Base-by-base conservation (phyloP, 1,140 invertebrate genomes). In the Drosophila jambulina region DNA sequence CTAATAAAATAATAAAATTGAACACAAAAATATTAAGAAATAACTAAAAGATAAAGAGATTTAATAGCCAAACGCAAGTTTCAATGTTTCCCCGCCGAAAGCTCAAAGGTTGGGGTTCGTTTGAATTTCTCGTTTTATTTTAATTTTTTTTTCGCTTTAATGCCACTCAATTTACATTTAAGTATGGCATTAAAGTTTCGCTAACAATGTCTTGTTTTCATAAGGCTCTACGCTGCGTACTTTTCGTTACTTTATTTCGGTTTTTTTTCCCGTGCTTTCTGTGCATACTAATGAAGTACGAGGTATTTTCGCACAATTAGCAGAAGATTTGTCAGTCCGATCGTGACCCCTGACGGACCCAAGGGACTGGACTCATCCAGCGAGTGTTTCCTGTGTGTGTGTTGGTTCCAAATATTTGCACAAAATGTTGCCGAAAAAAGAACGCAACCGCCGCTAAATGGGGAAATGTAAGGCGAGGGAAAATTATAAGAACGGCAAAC, bases 381-480 rank as follows among this genome's bases (percentile, higher is more conserved):
- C 19, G 34, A 19, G 49, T 53, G 45, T 68, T 68, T 64, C 49
- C 61, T 65, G 46, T 19, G 32, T 53, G 15, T 49, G 10, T 17
- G 38, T 49, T 45, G 43, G 15, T 75, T 59, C 32, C 65, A 83
- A 88, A 87, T 87, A 88, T 85, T 85, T 85, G 82, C 69, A 60
- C 78, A 78, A 81, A 81, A 78, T 86, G 82, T 75, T 75, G 49
- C 36, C 46, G 32, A 65, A 74, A 63, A 65, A 48, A 38, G 23
- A 57, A 32, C 34, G 9, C 23, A 21, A 42, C 38, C 17, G 40
- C 29, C 29, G 29, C 25, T 21, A 56, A 34, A 17, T 17, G 43
- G 34, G 54, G 32, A 54, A 57, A 54, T 42, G 57, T 48, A 10
- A 75, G 43, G 29, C 42, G 29, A 42, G 63, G 40, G 32, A 60